Base-by-base conservation (phyloP, 2,113 vertebrate genomes). In the Paedocypris sp. region DNA sequence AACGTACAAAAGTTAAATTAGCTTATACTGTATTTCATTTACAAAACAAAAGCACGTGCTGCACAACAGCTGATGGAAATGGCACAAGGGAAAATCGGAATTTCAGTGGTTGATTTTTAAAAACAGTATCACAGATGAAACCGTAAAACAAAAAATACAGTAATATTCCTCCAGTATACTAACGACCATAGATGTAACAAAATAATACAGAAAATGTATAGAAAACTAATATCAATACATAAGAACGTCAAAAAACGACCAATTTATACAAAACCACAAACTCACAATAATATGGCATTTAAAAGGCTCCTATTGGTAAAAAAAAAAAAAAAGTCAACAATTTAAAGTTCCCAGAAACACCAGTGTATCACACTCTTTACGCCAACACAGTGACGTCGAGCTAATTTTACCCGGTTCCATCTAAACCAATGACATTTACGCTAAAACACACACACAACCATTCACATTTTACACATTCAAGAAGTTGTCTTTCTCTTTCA, bases 31-130 rank as follows among this genome's bases (percentile, higher is more conserved):
- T 6, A 53, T 43, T 75, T 68, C 68, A 71, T 80, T 80, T 71
- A 79, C 77, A 84, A 81, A 64, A 74, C 72, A 13, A 73, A 73
- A 59, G 47, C 70, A 74, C 39, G 75, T 56, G 42, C 73, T 77
- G 61, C 66, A 75, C 68, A 82, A 72, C 67, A 73, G 57, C 66
- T 66, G 74, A 76, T 67, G 68, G 35, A 64, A 35, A 73, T 60
- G 31, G 48, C 52, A 72, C 57, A 42, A 28, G 35, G 38, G 57
- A 28, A 49, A 62, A 61, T 58, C 71, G 52, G 64, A 16, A 16
- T 22, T 43, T 1, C 62, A 46, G 41, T 73, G 64, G 60, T 56
- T 62, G 62, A 46, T 42, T 33, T 62, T 41, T 63, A 33, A 13
- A 47, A 16, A 35, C 32, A 56, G 54, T 7, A 18, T 16, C 28